A percentile compares a stretch with the other conserved stretches of the same genome.
phyloP scores from a whole-genome alignment of 2,797 vertebrate genomes.

The Malacoctenus gilli region DNA sequence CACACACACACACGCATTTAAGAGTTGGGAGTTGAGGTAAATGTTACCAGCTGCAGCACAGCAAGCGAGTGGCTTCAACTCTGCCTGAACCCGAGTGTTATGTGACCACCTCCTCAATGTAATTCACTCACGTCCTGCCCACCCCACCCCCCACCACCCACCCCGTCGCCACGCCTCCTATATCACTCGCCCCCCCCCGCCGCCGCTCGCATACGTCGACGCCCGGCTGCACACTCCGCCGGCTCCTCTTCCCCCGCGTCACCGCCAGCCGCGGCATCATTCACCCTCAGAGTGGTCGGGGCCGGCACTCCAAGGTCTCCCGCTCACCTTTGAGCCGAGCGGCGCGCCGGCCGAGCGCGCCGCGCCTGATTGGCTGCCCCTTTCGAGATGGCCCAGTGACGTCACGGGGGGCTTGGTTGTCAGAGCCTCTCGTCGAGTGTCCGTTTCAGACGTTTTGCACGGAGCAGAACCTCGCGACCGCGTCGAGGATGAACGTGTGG shows the following conservation, averaged over 20 bases:
- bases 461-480: no score
- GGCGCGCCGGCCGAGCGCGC: conserved; percentile 1
- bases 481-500: no score
- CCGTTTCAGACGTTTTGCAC: no score
- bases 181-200: conserved; percentile 27
- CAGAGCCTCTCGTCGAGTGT: no score
- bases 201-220: conserved; percentile 6
- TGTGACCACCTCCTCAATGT: conserved; percentile 75
- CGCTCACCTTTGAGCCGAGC: conserved; percentile 51
- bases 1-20: conserved; percentile 43
- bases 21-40: conserved; percentile 72
- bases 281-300: conserved; percentile 43
- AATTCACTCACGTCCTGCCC: conserved; percentile 72
- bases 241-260: conserved; percentile 27
- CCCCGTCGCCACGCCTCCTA: conserved; percentile 39
- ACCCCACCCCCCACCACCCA: no score
- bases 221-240: neutral
- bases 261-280: conserved; percentile 49
- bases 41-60: conserved; percentile 79
- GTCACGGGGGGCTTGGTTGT: no score
- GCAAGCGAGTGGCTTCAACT: conserved; percentile 76
- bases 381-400: no score
- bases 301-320: conserved; percentile 47
- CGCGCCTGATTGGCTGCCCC: conserved; percentile 44
- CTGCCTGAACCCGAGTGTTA: conserved; percentile 77